phyloP scores from a whole-genome alignment of 2,888 invertebrate genomes.

The Brenthis daphne region DNA sequence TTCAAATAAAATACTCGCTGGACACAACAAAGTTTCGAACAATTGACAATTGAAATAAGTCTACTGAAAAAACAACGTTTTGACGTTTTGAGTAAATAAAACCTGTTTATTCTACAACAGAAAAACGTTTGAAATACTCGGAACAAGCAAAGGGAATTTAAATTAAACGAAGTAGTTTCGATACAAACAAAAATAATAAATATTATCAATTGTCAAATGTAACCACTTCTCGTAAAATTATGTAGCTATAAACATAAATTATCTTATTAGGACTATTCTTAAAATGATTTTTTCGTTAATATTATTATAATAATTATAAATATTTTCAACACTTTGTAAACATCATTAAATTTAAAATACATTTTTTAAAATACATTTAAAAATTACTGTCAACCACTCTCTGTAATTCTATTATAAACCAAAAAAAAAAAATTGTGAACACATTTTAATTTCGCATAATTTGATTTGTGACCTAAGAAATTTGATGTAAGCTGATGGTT shows the following conservation, averaged over 20 bases:
- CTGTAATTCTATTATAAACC: slow-evolving; percentile 13
- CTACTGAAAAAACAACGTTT: slow-evolving; percentile 35
- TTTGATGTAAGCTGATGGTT: slow-evolving; percentile 48
- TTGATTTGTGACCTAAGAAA: slow-evolving; percentile 47
- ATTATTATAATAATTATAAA: too few species aligned
- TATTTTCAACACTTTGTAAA: too few species aligned
- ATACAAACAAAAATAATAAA: slow-evolving; percentile 34
- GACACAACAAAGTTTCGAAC: slow-evolving; percentile 38
- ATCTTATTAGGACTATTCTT: too few species aligned
- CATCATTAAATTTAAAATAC: not conserved
- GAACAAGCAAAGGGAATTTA: slow-evolving; percentile 61
- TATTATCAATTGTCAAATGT: too few species aligned
- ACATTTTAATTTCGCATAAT: slow-evolving; percentile 57
- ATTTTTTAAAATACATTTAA: too few species aligned
- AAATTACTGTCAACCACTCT: slow-evolving; percentile 14
- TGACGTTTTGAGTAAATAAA: slow-evolving; percentile 50
- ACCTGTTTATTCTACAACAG: slow-evolving; percentile 45
- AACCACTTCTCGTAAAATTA: too few species aligned
- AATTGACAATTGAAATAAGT: slow-evolving; percentile 46
- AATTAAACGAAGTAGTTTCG: slow-evolving; percentile 53
- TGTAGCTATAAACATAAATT: too few species aligned
- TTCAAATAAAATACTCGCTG: slow-evolving; percentile 37
- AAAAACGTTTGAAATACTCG: slow-evolving; percentile 48
- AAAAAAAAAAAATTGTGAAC: slow-evolving; percentile 42
- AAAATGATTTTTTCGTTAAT: too few species aligned